Conservation (phyloP, 2,113 vertebrate species). For the Saguinus imperator region DNA sequence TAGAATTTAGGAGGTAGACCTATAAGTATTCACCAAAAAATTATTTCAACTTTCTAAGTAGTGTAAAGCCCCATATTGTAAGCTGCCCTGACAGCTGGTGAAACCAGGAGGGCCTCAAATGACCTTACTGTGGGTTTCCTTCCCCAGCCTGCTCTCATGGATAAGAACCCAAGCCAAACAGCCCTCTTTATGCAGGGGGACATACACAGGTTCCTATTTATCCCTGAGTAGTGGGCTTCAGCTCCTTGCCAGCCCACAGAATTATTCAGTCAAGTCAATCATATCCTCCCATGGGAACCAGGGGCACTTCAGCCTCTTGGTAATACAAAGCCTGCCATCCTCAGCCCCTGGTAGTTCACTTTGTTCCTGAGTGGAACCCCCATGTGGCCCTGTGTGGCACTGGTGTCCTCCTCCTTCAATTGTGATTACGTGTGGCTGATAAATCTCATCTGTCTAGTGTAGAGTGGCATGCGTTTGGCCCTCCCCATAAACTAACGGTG, state of each 20-base stretch:
- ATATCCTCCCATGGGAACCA: background rate
- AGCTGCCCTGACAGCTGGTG: background rate
- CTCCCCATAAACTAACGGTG: too few relatives aligned
- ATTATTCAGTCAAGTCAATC: background rate
- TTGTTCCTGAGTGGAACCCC: background rate
- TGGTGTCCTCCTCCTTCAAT: background rate
- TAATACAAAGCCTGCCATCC: background rate
- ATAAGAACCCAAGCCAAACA: too few relatives aligned
- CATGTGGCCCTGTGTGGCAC: background rate
- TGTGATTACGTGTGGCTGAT: background rate
- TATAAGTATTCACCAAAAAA: background rate
- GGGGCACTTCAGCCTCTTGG: background rate
- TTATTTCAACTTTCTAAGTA: background rate
- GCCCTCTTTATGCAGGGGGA: background rate
- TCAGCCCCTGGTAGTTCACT: background rate
- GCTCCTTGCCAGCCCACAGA: background rate
- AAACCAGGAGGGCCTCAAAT: background rate
- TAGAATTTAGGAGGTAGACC: background rate
- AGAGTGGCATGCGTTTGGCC: too few relatives aligned
- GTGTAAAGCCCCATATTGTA: background rate
- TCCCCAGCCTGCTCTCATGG: background rate
- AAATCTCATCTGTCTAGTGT: background rate
- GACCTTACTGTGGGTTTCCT: background rate
- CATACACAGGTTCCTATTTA: background rate
- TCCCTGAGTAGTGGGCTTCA: background rate